Base-by-base conservation (phyloP, 2,888 invertebrate species). In the Andrena marginata region DNA sequence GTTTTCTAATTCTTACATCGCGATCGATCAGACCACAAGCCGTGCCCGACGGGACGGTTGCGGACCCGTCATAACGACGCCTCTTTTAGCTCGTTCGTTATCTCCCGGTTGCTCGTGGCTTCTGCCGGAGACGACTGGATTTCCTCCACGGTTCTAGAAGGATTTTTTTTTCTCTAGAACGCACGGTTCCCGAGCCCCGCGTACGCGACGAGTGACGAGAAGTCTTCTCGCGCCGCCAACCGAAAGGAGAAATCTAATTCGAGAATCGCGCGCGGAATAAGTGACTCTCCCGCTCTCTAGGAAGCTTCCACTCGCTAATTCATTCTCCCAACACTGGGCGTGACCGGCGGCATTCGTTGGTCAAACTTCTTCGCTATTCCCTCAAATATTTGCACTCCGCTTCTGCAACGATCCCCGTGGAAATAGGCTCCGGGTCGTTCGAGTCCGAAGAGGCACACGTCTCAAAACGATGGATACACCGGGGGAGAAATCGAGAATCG, bases 221-320 rank as follows among this genome's bases (percentile, higher is more conserved):
- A 49, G 23, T 31, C 69, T 59, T 56, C 49, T 60, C 26, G 56
- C 7, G 73, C 20, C 31, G 26, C 31, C 26, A 64, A n/a, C 51
- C 59, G 64, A 74, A 78, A 67, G 42, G 42, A 51, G 74, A 54
- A 78, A 70, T 84, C 83, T 84, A 84, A 84, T 84, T 84, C 78
- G 65, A 71, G 83, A 83, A 31, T 49, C 42, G 62, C 63, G 62
- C 63, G 70, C 54, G 63, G 35, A 62, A 56, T 54, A 56, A 42
- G 42, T 16, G 42, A 42, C 42, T 16, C n/a, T n/a, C n/a, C 63
- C 73, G 48, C 49, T 29, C 51, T 64, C 78, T 76, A 85, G 83
- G 79, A 85, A 90, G 77, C 78, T 54, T 49, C 63, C 76, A 77
- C 78, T 80, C 65, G 68, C 71, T 86, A 82, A 90, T 90, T 89